Base-by-base conservation (phyloP, 2,888 invertebrate species). In the Noctuana brunneofusca region DNA sequence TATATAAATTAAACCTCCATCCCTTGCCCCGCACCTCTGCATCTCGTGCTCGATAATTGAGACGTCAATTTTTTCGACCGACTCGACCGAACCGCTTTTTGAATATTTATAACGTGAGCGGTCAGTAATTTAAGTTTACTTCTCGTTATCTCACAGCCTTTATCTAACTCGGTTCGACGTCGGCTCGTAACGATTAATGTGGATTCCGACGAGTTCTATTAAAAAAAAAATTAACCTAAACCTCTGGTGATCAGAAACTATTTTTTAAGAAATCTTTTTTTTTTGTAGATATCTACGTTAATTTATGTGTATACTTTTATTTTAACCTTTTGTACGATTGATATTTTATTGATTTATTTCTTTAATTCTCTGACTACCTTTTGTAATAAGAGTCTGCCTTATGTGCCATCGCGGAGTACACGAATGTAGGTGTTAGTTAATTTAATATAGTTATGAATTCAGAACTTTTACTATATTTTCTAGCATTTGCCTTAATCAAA, bases 51-150 rank as follows among this genome's bases (percentile, higher is more conserved):
- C 84, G 86, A 87, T 91, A 90, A 91, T 91, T 90, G 90, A 91
- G 90, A 89, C 87, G 88, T 91, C 88, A 89, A 83, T 84, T 89
- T 89, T 89, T 89, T 89, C 79, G 78, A 81, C 70, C 71, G 66
- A 69, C 71, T 78, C 73, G 68, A 57, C 65, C 63, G 64, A 68
- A 74, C 73, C 74, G 71, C 75, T 84, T 81, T 83, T 84, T 86
- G 85, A 89, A 89, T 89, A 89, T 89, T 90, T 89, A 91, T 89
- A 87, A 84, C 82, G 77, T 79, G 83, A 80, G 79, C 75, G 80
- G 78, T 68, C 84, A 80, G 83, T 89, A 88, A 88, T 88, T 89
- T 86, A 83, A 84, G 76, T 84, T 83, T 83, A 83, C 80, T 81
- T 83, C 83, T 83, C 73, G 83, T 88, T 90, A 90, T 89, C 89